These are phyloP conservation scores for Spilogale gracilis DNA, from an alignment of 2,113 vertebrate species.

Conservation along the genomic window DNA sequence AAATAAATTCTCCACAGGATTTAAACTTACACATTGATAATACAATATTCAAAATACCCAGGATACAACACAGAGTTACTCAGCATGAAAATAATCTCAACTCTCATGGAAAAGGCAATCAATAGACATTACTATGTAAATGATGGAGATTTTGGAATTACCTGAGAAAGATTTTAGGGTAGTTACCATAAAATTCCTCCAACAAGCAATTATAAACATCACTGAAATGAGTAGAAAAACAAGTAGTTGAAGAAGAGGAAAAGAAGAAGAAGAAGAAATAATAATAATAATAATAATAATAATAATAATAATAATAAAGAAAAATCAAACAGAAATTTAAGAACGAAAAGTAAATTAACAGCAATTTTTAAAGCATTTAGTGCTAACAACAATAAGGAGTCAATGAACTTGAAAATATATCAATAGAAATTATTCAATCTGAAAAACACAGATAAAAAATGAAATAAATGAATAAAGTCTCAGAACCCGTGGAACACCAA, in stretches of 20 bases:
- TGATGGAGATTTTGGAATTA: neutral
- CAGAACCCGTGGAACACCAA: neutral
- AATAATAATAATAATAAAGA: neutral
- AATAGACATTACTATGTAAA: neutral
- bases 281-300: neutral
- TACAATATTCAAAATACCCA: neutral
- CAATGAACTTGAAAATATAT: neutral
- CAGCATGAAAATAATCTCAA: neutral
- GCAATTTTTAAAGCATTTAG: neutral
- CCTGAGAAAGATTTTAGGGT: neutral
- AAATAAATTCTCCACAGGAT: neutral
- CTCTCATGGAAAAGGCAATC: neutral
- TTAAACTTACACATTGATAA: neutral
- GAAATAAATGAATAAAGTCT: neutral
- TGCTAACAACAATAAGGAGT: neutral
- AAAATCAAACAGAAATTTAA: neutral
- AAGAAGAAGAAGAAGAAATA: neutral
- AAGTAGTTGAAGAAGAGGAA: neutral
- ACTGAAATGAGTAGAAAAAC: constrained; percentile 3
- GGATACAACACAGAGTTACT: neutral
- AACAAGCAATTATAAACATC: neutral
- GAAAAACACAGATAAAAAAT: neutral
- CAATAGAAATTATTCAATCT: neutral
- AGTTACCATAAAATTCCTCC: neutral
- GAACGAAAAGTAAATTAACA: neutral